Percentiles rank a stretch among this genome's conserved stretches.
Evolutionary conservation across 2,888 invertebrate species (phyloP).

Genomic region (Lycophotia porphyrea): DNA sequence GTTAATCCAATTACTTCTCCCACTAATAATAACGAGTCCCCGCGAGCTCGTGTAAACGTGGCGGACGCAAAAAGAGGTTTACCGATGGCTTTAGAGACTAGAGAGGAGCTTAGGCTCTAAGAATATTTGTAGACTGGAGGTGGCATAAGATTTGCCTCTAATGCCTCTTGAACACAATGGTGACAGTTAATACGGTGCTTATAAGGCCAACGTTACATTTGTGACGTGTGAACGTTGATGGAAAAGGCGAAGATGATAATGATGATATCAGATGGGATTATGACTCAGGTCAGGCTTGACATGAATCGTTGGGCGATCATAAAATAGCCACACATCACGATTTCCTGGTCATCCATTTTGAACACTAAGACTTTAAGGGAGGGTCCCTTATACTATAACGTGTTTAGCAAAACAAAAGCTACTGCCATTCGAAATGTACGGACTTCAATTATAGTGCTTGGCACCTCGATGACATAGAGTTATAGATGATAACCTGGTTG

Average conservation of each 20-base stretch:
- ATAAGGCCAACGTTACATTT: constrained; percentile 35
- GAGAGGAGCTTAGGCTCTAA: constrained; percentile 41
- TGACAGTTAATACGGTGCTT: constrained; percentile 33
- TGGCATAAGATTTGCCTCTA: constrained; percentile 25
- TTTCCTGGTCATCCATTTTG: neutral
- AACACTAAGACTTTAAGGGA: neutral
- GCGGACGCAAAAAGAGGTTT: constrained; percentile 47
- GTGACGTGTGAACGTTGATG: constrained; percentile 44
- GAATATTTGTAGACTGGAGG: constrained; percentile 55
- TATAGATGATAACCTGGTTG: neutral
- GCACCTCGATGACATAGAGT: neutral
- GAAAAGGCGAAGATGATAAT: constrained; percentile 38
- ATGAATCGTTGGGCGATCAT: neutral
- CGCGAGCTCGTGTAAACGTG: constrained; percentile 62
- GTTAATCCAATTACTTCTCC: constrained; percentile 87
- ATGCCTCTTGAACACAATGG: constrained; percentile 51
- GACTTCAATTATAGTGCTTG: neutral
- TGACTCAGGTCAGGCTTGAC: constrained; percentile 19
- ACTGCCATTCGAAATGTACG: neutral
- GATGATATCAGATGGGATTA: constrained; percentile 2
- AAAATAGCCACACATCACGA: constrained; percentile 2
- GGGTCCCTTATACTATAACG: too few species aligned
- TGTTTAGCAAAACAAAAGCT: neutral
- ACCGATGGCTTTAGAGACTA: constrained; percentile 40
- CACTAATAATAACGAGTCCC: constrained; percentile 78